These are phyloP conservation scores for Zygogramma bicolorata DNA, from an alignment of 2,888 invertebrate species.

Conservation along the genomic window DNA sequence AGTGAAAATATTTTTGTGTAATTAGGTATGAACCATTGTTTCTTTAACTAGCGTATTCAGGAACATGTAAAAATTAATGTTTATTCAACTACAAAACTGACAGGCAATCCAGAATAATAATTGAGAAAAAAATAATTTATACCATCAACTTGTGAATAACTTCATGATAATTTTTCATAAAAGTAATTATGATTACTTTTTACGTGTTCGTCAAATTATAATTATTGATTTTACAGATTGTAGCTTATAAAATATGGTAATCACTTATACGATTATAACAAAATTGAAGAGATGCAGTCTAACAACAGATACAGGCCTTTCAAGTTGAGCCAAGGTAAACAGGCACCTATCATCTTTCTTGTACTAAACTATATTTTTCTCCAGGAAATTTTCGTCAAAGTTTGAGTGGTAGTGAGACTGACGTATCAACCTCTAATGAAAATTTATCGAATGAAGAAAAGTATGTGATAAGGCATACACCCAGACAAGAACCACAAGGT, in stretches of 20 bases:
- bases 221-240: constrained; percentile 26
- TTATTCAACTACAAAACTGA: too few species aligned
- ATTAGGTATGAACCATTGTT: too few species aligned
- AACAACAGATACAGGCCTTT: constrained; percentile 57
- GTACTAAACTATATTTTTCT: constrained; percentile 22
- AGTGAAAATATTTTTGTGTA: too few species aligned
- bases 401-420: constrained; percentile 87
- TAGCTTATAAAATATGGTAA: constrained; percentile 27
- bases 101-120: too few species aligned
- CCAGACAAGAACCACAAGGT: constrained; percentile 91
- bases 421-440: constrained; percentile 91
- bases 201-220: too few species aligned
- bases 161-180: too few species aligned
- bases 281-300: constrained; percentile 52
- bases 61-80: too few species aligned
- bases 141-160: too few species aligned
- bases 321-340: constrained; percentile 57
- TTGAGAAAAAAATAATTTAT: too few species aligned
- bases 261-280: not conserved
- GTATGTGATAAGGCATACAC: constrained; percentile 84
- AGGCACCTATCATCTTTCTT: constrained; percentile 12
- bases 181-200: too few species aligned
- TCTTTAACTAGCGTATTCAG: too few species aligned
- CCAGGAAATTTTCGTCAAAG: constrained; percentile 76
- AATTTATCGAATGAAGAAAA: constrained; percentile 88